These are phyloP conservation scores for Artemisiospiza belli DNA, from an alignment of 2,113 vertebrate species.

Conservation along the genomic window DNA sequence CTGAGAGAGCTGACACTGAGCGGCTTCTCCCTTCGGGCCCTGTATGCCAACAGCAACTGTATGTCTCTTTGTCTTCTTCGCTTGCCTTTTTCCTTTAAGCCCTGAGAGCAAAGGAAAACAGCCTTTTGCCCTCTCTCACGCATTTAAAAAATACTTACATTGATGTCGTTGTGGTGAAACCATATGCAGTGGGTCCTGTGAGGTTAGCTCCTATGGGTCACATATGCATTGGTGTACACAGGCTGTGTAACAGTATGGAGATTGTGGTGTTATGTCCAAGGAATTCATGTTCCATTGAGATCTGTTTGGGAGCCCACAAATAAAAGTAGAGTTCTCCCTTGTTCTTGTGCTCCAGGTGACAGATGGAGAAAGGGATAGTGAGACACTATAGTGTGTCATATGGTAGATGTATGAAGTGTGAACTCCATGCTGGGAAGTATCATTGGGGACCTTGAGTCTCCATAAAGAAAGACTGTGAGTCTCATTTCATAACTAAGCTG, in stretches of 20 bases:
- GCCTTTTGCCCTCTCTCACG: neutral
- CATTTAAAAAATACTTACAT: neutral
- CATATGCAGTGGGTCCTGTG: neutral
- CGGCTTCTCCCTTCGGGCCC: conserved; percentile 86
- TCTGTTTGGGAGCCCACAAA: neutral
- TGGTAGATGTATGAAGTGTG: neutral
- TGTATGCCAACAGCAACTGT: conserved; percentile 88
- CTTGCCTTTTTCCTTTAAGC: neutral
- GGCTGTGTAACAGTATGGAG: neutral
- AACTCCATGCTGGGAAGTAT: neutral
- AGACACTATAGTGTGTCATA: neutral
- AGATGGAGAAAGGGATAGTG: neutral
- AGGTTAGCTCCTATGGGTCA: neutral
- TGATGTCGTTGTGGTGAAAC: neutral
- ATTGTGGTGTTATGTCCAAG: neutral
- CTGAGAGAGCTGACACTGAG: conserved; percentile 86
- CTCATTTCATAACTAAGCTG: neutral
- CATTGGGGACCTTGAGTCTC: neutral
- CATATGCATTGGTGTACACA: neutral
- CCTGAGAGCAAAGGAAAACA: neutral
- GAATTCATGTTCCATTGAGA: neutral
- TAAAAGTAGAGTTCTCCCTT: neutral
- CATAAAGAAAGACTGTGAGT: neutral
- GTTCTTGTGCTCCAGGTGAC: neutral
- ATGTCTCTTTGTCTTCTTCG: conserved; percentile 59